These are phyloP conservation scores for Hyla sarda DNA, from an alignment of 2,113 vertebrate species.

Conservation along the genomic window DNA sequence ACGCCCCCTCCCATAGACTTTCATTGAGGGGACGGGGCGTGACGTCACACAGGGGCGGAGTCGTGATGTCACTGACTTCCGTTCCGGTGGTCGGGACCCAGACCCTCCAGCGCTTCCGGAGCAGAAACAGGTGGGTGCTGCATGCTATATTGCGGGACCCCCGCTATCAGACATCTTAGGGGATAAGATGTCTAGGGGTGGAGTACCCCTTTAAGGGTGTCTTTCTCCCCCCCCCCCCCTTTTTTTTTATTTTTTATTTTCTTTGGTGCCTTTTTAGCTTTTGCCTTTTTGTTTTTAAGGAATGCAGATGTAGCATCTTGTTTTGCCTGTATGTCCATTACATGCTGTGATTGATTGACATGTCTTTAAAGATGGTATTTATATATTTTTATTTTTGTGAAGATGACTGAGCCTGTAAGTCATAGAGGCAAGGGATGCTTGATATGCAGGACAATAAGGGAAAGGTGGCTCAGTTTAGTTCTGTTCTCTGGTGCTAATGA, in stretches of 20 bases:
- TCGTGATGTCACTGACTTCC: too few species aligned
- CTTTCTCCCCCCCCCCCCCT: background rate
- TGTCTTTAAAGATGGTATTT: background rate
- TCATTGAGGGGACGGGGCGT: too few species aligned
- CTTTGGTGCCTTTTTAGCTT: constrained; percentile 38
- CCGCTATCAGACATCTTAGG: too few species aligned
- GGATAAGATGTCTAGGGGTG: too few species aligned
- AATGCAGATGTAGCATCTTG: background rate
- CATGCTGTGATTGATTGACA: background rate
- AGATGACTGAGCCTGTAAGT: background rate
- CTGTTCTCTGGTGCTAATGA: background rate
- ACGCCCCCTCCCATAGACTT: too few species aligned
- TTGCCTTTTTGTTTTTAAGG: background rate
- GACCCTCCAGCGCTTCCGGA: too few species aligned
- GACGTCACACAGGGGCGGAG: too few species aligned
- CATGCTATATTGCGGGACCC: too few species aligned
- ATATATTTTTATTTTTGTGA: background rate
- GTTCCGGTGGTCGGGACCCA: too few species aligned
- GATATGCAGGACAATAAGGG: background rate
- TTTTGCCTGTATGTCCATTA: background rate
- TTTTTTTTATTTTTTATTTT: too few species aligned
- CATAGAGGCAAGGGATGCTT: background rate
- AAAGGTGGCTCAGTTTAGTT: background rate
- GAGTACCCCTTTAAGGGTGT: too few species aligned
- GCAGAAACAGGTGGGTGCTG: too few species aligned